These are phyloP conservation scores for Ptychadena robeensis DNA, from an alignment of 2,797 vertebrate genomes.

Conservation along the genomic window DNA sequence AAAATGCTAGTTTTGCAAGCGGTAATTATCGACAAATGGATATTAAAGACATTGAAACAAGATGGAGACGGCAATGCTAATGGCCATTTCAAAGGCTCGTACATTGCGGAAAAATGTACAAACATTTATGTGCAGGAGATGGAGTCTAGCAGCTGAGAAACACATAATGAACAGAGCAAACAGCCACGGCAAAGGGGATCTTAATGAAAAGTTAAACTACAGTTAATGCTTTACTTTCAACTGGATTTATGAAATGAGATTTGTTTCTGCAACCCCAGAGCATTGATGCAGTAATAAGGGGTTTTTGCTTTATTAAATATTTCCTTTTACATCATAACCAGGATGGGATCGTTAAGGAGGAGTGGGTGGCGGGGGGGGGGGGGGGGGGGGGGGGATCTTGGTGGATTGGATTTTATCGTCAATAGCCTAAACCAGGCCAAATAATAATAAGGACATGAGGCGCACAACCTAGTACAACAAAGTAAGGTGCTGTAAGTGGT, in stretches of 20 bases:
- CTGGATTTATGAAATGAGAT: not conserved
- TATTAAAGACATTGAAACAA: slow-evolving; percentile 15
- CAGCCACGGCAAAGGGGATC: not conserved
- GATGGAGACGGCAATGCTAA: not conserved
- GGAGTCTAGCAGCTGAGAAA: not conserved
- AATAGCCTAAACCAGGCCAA: not conserved
- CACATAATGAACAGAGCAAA: not conserved
- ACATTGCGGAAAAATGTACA: not conserved
- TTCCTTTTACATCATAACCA: no score
- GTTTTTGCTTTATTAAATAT: not conserved
- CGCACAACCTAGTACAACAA: no score
- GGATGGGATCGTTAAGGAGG: no score
- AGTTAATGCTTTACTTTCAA: not conserved
- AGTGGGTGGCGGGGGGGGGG: no score
- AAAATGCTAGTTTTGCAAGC: slow-evolving; percentile 17
- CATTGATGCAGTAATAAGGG: not conserved
- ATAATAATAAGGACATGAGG: no score
- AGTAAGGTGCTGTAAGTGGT: no score
- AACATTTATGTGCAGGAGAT: not conserved
- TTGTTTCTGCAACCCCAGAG: not conserved
- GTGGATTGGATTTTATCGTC: not conserved
- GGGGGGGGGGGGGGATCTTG: not conserved
- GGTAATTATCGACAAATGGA: slow-evolving; percentile 29
- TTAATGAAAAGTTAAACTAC: not conserved
- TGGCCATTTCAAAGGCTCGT: not conserved